phyloP scores from a whole-genome alignment of 2,888 invertebrate species.

The Hypolimnas misippus region DNA sequence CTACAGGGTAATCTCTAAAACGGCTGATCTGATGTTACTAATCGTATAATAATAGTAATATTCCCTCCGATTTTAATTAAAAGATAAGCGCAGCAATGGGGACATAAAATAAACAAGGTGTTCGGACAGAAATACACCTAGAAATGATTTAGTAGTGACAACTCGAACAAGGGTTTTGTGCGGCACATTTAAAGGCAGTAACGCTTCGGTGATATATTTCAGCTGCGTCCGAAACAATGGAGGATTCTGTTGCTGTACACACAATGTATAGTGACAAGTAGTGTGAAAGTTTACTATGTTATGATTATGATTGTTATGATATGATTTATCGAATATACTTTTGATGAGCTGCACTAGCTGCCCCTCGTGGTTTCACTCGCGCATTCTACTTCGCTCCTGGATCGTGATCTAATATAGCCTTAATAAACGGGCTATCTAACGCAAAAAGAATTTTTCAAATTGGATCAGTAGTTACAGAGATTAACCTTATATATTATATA shows the following conservation, averaged over 20 bases:
- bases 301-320: too few species aligned
- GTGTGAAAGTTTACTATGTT: constrained; percentile 17
- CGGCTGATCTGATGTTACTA: not conserved
- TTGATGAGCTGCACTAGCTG: too few species aligned
- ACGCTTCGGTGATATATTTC: constrained; percentile 34
- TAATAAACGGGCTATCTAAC: too few species aligned
- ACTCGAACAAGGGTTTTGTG: constrained; percentile 19
- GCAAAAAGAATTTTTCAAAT: too few species aligned
- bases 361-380: too few species aligned
- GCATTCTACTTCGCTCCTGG: too few species aligned
- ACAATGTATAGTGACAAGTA: constrained; percentile 21
- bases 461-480: too few species aligned
- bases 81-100: constrained; percentile 10
- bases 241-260: constrained; percentile 21
- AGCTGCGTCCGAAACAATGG: constrained; percentile 30
- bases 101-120: constrained; percentile 21
- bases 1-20: not conserved
- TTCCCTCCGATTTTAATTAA: constrained; percentile 3
- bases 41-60: not conserved
- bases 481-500: too few species aligned
- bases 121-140: constrained; percentile 24
- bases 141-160: constrained; percentile 32
- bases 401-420: too few species aligned
- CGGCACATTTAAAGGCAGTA: constrained; percentile 35
- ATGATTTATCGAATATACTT: constrained; percentile 8